Conservation (phyloP, 1,140 invertebrate genomes). For the Oppia nitens region DNA sequence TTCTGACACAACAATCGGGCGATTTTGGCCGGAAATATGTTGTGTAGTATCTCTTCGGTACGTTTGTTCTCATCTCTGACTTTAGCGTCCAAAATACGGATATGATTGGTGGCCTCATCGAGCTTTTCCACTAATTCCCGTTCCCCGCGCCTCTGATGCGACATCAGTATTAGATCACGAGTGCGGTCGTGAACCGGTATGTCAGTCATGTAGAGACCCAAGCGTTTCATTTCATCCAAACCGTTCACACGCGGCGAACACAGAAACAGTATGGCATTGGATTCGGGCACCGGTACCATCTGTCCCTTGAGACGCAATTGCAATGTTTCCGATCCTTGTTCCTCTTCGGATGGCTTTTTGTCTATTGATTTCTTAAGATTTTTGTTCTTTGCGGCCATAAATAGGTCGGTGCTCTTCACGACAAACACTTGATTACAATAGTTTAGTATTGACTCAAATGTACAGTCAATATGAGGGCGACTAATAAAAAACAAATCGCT, state of each 20-base stretch:
- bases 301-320: slow-evolving; percentile 24
- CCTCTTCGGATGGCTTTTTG: not conserved
- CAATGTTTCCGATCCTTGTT: not conserved
- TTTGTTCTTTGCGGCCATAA: not conserved
- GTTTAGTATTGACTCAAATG: slow-evolving; percentile 17
- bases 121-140: slow-evolving; percentile 29
- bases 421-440: slow-evolving; percentile 20
- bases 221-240: slow-evolving; percentile 27
- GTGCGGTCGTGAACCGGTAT: slow-evolving; percentile 30
- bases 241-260: slow-evolving; percentile 28
- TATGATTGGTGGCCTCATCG: slow-evolving; percentile 29
- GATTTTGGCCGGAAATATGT: slow-evolving; percentile 30
- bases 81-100: slow-evolving; percentile 25
- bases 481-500: slow-evolving; percentile 13
- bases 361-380: not conserved
- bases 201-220: slow-evolving; percentile 28
- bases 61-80: slow-evolving; percentile 27
- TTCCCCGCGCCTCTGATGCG: slow-evolving; percentile 21
- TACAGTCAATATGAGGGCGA: slow-evolving; percentile 14
- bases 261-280: slow-evolving; percentile 28
- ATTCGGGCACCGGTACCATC: slow-evolving; percentile 28
- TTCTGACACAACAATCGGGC: slow-evolving; percentile 20
- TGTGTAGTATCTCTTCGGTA: slow-evolving; percentile 27
- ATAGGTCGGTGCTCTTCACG: slow-evolving; percentile 1
- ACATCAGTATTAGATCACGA: slow-evolving; percentile 26